Evolutionary conservation across 2,113 vertebrate genomes (phyloP), one percentile per base, ranked within the genome.

Genomic region (Dipodomys spectabilis): DNA sequence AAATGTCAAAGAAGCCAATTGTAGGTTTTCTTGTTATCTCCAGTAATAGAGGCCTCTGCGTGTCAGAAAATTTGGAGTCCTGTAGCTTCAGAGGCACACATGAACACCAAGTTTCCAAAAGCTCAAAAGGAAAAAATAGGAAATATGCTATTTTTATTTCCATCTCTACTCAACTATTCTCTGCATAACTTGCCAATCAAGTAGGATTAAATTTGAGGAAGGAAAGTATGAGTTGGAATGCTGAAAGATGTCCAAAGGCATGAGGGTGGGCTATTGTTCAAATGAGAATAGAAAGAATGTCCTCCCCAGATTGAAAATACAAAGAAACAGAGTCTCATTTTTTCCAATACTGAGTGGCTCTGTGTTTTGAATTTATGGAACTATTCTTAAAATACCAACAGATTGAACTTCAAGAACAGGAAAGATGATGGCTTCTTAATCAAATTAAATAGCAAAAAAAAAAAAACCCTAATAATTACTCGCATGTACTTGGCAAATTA

Each of bases 401-500:
- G 84, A 67, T 62, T 23, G 62, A 73, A 73, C 82, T 87, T 97
- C 84, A 89, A 79, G 62, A 95, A 95, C 2, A 97, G 79, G 96
- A 96, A 95, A 79, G 68, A 96, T 64, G 67, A 93, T 19, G 95
- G 88, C 0, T 0, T 92, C 84, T 97, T 97, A 97, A 98, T 98
- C 95, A 96, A 97, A 97, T 97, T 97, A 98, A 98, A 97, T 86
- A 97, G 95, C 96, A 94, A 97, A 97, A 97, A 95, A 79, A 94
- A 97, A 97, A 97, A 95, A 79, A 97, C 97, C 97, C 93, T 87
- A 97, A 96, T 94, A 96, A 97, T 97, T 97, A 95, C 86, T 97
- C 94, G 96, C 96, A 97, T 97, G 96, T 96, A 93, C 96, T 96
- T 96, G 95, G 90, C 97, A 97, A 97, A 95, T 95, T 82, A 79